Evolutionary conservation across 2,797 vertebrate species (phyloP), one percentile per base, ranked within the genome.

Genomic region (Labroides dimidiatus): DNA sequence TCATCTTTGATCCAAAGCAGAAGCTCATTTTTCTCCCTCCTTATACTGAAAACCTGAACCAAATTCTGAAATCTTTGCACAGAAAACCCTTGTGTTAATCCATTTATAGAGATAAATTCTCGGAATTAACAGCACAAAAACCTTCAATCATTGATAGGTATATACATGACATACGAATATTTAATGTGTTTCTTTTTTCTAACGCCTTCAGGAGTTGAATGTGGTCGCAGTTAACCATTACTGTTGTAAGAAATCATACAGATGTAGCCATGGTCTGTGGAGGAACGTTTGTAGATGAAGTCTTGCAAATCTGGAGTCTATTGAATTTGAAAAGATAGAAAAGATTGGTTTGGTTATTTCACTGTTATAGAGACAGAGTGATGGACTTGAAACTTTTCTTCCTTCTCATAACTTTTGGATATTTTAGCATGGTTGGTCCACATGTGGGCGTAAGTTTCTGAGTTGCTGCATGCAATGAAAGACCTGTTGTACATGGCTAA

Each of bases 1-100:
- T n/a, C n/a, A n/a, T 21, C 65, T 10, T 70, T 61, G 36, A 21
- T 13, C 23, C n/a, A n/a, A n/a, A n/a, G n/a, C n/a, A n/a, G n/a
- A n/a, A 56, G 33, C 47, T 64, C 60, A 23, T 13, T 52, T 64
- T 51, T 2, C 14, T 44, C 39, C n/a, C 24, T 56, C 16, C 17
- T 61, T 10, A 0, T 17, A 17, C 10, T 27, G 6, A 27, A 27
- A 27, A 27, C 27, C 3, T 6, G 6, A 27, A 27, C 27, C 27
- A 27, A 27, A 27, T 9, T 33, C 30, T 33, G 30, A 33, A 33
- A 33, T 33, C 30, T 33, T 6, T 33, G 30, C 30, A 33, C 30
- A 5, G 30, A 6, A 6, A 33, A 6, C 4, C 8, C 30, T 33
- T 6, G 4, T 5, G 30, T 33, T 33, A 9, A 33, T 33, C 30